Conservation (phyloP, 2,888 invertebrate species). For the Ornithoptera alexandrae region DNA sequence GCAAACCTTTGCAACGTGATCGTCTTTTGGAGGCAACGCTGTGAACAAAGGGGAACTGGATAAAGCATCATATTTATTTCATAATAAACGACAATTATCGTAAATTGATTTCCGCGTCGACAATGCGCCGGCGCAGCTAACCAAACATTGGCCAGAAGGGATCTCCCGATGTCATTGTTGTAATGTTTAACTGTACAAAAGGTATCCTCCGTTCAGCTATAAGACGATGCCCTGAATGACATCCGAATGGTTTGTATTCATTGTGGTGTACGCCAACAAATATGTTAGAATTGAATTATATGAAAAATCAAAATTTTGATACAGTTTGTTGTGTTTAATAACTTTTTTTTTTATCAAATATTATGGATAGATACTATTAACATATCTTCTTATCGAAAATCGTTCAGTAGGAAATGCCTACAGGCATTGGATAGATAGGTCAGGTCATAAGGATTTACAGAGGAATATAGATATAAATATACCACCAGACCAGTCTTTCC, state of each 20-base stretch:
- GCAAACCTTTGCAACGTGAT: constrained; percentile 43
- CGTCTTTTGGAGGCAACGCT: constrained; percentile 54
- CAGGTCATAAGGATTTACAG: too few species aligned
- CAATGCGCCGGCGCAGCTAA: constrained; percentile 81
- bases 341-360: constrained; percentile 20
- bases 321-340: constrained; percentile 2
- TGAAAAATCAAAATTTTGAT: constrained; percentile 29
- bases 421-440: too few species aligned
- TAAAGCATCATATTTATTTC: constrained; percentile 79
- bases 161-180: constrained; percentile 71
- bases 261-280: constrained; percentile 65
- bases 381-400: too few species aligned
- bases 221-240: constrained; percentile 40
- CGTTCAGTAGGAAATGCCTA: too few species aligned
- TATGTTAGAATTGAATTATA: constrained; percentile 42
- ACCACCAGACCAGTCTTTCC: too few species aligned
- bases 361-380: constrained; percentile 24
- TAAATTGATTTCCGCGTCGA: constrained; percentile 74
- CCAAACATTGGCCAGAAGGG: constrained; percentile 84
- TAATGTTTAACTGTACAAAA: constrained; percentile 47
- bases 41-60: constrained; percentile 56
- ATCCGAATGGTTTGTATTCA: constrained; percentile 60
- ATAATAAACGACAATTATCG: constrained; percentile 80
- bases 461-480: too few species aligned
- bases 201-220: constrained; percentile 47